These are phyloP conservation scores for Polypterus senegalus DNA, from an alignment of 2,113 vertebrate species.

Conservation along the genomic window DNA sequence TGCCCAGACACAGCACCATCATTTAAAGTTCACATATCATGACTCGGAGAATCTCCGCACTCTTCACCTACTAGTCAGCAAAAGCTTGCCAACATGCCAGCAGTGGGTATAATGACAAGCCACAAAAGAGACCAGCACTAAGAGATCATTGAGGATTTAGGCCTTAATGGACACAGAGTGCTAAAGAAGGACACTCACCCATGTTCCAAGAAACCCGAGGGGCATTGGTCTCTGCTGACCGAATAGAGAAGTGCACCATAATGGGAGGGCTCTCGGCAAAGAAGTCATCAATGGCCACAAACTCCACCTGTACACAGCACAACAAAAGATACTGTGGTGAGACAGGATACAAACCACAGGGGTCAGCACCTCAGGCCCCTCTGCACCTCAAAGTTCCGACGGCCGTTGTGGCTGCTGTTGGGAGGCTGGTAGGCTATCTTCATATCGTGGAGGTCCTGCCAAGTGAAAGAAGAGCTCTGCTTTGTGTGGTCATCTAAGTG, in stretches of 20 bases:
- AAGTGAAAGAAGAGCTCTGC: conserved; percentile 41
- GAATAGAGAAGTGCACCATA: conserved; percentile 53
- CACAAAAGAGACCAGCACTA: too few species aligned
- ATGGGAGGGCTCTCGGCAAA: conserved; percentile 37
- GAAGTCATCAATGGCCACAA: conserved; percentile 53
- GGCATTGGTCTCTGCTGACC: conserved; percentile 39
- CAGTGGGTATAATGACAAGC: too few species aligned
- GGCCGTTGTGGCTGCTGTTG: conserved; percentile 37
- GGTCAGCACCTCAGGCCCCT: too few species aligned
- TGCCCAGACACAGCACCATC: too few species aligned
- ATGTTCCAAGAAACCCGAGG: conserved; percentile 54
- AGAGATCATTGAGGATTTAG: too few species aligned
- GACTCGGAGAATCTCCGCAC: too few species aligned
- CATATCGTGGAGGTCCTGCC: conserved; percentile 51
- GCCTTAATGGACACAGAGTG: background rate
- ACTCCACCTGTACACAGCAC: conserved; percentile 44
- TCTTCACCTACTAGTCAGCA: too few species aligned
- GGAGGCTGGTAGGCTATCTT: conserved; percentile 62
- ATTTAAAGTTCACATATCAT: too few species aligned
- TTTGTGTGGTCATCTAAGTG: conserved; percentile 44
- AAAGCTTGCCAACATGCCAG: too few species aligned
- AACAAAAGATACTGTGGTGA: conserved; percentile 12
- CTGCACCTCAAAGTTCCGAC: conserved; percentile 56
- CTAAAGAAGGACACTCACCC: conserved; percentile 21
- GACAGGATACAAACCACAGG: background rate